Evolutionary conservation across 2,797 vertebrate genomes (phyloP).

Genomic region (Phrynocephalus guinanensis): DNA sequence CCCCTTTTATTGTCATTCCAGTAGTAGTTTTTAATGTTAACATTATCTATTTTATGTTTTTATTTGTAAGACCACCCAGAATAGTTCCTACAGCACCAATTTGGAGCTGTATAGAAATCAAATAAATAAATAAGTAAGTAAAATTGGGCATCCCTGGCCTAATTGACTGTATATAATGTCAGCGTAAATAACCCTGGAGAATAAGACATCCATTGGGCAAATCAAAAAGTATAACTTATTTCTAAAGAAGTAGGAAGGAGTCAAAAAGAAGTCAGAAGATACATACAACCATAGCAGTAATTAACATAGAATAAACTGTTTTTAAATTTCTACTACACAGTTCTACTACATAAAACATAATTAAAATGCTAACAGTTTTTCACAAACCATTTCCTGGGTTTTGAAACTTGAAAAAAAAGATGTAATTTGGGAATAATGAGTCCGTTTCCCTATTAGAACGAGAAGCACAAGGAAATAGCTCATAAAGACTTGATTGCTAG

Average conservation of each 20-base stretch:
- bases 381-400: background rate
- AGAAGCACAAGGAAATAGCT: background rate
- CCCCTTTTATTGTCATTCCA: too few species aligned
- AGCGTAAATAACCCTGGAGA: background rate
- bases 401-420: background rate
- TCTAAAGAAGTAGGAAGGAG: background rate
- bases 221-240: background rate
- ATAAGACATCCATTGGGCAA: background rate
- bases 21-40: too few species aligned
- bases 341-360: too few species aligned
- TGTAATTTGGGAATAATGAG: background rate
- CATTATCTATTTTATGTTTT: too few species aligned
- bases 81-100: too few species aligned
- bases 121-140: too few species aligned
- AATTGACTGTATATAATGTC: background rate
- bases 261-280: background rate
- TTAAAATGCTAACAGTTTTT: background rate
- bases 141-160: background rate
- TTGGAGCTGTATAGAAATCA: too few species aligned
- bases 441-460: background rate
- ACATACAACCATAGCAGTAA: background rate
- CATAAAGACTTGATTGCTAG: constrained; percentile 2
- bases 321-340: background rate
- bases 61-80: too few species aligned
- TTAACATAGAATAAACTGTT: background rate